Base-by-base conservation (phyloP, 2,113 vertebrate genomes). In the Prunella himalayana region DNA sequence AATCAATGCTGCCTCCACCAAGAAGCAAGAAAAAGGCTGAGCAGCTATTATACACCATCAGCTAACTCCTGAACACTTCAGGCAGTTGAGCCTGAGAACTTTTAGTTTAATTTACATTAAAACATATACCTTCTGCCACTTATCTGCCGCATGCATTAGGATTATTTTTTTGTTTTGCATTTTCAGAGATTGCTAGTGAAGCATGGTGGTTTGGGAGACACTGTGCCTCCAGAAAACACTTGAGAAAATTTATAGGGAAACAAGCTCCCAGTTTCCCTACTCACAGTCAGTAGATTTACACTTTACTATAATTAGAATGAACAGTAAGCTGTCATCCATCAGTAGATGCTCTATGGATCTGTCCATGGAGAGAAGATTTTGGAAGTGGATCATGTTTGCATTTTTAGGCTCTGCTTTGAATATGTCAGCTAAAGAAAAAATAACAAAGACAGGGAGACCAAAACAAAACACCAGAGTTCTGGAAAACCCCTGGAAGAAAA, bases 161-260 rank as follows among this genome's bases (percentile, higher is more conserved):
- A 80, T 88, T 88, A 44, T 88, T 86, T 90, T 47, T 82, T 92
- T 91, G 61, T 3, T 93, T 88, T 83, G 23, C 56, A 44, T 94
- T 93, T 90, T 83, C 68, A 88, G 72, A 83, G 47, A 37, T 50
- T 59, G 47, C n/a, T 81, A 51, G 39, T 33, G 70, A 77, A 57
- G 33, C 11, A 20, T 6, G 0, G 35, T 61, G 63, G 47, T 0
- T 88, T 54, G 53, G 54, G 39, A 88, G 73, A 86, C 20, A 70
- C 76, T 30, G 33, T 47, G 39, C 15, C 42, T 81, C 39, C 61
- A 88, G 51, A 65, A 95, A 72, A 54, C 60, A 77, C 39, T 73
- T 70, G 54, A 75, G 47, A 92, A 93, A 88, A 68, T 94, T 96
- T 91, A 44, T 19, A 88, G 64, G 82, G 51, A 88, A 94, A 88